Evolutionary conservation across 1,140 invertebrate genomes (phyloP).

Genomic region (Melanaphis sacchari): DNA sequence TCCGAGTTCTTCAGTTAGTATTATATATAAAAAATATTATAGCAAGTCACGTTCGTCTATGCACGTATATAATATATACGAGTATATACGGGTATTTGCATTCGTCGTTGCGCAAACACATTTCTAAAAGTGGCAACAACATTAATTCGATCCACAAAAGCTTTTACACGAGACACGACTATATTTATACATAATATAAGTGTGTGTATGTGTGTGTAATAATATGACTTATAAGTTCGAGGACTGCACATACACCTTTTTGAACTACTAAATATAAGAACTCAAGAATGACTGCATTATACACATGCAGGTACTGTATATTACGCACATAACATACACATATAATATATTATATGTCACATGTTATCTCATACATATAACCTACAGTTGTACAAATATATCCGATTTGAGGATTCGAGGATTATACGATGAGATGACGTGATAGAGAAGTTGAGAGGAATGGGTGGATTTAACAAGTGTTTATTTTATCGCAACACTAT

Average conservation of each 20-base stretch:
- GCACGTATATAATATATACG: background rate
- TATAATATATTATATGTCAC: background rate
- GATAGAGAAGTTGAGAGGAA: background rate
- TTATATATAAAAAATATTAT: background rate
- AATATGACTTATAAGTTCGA: constrained; percentile 5
- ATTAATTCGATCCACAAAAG: constrained; percentile 52
- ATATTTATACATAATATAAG: background rate
- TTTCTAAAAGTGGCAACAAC: constrained; percentile 32
- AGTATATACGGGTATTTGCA: constrained; percentile 10
- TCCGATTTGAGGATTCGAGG: background rate
- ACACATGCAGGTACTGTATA: background rate
- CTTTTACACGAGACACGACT: background rate
- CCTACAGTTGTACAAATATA: background rate
- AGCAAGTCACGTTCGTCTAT: constrained; percentile 27
- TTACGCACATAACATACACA: background rate
- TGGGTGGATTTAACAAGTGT: background rate
- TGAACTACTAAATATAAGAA: background rate
- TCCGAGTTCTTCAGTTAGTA: background rate
- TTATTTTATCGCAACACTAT: background rate
- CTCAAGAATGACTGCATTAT: background rate
- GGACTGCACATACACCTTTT: background rate
- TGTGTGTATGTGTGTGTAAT: background rate
- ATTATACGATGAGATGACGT: background rate
- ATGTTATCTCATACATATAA: background rate
- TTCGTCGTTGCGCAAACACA: constrained; percentile 32